Evolutionary conservation across 2,888 invertebrate genomes (phyloP).

Genomic region (Perdita meconis): DNA sequence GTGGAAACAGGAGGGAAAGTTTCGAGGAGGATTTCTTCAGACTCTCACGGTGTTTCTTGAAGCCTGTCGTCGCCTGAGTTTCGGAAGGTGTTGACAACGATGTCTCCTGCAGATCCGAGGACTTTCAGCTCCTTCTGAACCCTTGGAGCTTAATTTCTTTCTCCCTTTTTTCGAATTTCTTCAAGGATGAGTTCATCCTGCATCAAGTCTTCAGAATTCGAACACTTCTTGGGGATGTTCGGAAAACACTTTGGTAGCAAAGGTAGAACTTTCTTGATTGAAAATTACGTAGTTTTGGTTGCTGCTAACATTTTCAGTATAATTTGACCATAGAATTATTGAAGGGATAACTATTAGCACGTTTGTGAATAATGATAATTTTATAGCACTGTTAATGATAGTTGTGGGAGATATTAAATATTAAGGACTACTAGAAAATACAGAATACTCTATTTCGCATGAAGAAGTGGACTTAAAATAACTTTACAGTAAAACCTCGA

Average conservation of each 20-base stretch:
- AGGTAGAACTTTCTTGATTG: background rate
- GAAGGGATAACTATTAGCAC: too few species aligned
- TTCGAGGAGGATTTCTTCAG: constrained; percentile 34
- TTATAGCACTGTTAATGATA: too few species aligned
- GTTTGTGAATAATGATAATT: too few species aligned
- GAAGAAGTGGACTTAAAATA: too few species aligned
- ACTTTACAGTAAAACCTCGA: too few species aligned
- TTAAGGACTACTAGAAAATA: too few species aligned
- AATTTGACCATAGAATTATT: too few species aligned
- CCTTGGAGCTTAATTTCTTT: constrained; percentile 19
- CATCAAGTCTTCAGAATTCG: background rate
- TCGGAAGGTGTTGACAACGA: constrained; percentile 35
- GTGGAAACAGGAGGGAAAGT: constrained; percentile 22
- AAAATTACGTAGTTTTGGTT: too few species aligned
- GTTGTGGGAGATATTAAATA: too few species aligned
- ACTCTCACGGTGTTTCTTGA: constrained; percentile 18
- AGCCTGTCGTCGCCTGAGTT: constrained; percentile 6
- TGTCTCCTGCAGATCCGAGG: constrained; percentile 5
- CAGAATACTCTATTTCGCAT: too few species aligned
- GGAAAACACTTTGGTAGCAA: too few species aligned
- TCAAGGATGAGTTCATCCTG: background rate
- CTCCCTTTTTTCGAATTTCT: background rate
- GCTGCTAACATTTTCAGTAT: too few species aligned
- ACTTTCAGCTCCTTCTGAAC: constrained; percentile 3
- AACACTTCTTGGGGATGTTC: background rate